These are phyloP conservation scores for Bubo bubo DNA, from an alignment of 2,113 vertebrate species.

Conservation along the genomic window DNA sequence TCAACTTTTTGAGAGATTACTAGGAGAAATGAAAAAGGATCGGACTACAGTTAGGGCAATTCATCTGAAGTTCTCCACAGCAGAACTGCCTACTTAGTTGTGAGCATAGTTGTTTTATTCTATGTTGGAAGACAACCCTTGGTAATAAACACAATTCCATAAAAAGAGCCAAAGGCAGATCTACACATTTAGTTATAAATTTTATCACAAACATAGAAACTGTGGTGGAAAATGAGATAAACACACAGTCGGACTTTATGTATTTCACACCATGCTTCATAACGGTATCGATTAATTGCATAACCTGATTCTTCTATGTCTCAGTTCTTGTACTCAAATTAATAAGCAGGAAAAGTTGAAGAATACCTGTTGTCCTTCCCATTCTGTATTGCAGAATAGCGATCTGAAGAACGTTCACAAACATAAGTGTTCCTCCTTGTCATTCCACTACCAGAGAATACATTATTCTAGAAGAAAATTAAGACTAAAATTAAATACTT, in stretches of 20 bases:
- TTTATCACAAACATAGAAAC: neutral
- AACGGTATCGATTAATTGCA: neutral
- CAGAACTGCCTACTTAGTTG: neutral
- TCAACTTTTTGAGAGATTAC: neutral
- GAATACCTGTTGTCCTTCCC: conserved; percentile 96
- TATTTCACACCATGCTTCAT: neutral
- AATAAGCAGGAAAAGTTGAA: neutral
- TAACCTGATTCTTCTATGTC: neutral
- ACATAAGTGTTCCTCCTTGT: conserved; percentile 96
- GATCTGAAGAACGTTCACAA: conserved; percentile 91
- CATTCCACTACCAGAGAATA: conserved; percentile 88
- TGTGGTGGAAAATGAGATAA: neutral
- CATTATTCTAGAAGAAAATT: conserved; percentile 78
- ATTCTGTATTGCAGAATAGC: conserved; percentile 89
- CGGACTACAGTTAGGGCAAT: neutral
- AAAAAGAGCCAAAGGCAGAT: neutral
- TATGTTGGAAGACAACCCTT: neutral
- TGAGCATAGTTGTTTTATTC: neutral
- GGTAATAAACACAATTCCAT: neutral
- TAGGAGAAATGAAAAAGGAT: neutral
- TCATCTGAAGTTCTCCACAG: neutral
- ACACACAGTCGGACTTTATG: neutral
- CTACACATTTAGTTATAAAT: neutral
- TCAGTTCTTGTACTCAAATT: neutral
- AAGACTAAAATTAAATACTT: neutral